A percentile compares a stretch with the other conserved stretches of the same genome.
Conservation (phyloP, 37 sponge, comb jelly and placozoan genomes). For the Geodia barretti region DNA sequence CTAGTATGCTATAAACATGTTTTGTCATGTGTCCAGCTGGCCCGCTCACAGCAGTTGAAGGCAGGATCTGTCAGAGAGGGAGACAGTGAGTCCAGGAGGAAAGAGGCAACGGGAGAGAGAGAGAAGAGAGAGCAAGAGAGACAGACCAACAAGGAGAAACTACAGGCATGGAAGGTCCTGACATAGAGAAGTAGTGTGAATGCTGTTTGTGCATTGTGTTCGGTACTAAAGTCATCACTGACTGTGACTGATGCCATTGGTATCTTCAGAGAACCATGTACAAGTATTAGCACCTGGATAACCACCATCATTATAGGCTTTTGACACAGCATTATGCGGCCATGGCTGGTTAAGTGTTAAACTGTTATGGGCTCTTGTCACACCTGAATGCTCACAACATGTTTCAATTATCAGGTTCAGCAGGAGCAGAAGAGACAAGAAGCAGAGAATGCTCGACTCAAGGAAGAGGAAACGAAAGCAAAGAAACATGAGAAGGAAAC, state of each 20-base stretch:
- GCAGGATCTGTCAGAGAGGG: background rate
- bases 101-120: background rate
- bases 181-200: slow-evolving; percentile 27
- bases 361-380: no score
- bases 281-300: background rate
- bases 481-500: slow-evolving; percentile 31
- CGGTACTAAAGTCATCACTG: no score
- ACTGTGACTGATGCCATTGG: no score
- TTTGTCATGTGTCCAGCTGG: background rate
- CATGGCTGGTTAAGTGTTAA: no score
- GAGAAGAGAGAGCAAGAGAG: background rate
- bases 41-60: background rate
- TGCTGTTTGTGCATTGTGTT: slow-evolving; percentile 2
- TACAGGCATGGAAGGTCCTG: slow-evolving; percentile 30
- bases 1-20: no score
- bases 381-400: background rate
- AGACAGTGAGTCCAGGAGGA: background rate
- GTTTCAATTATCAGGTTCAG: background rate
- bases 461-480: background rate
- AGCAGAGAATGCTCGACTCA: slow-evolving; percentile 15
- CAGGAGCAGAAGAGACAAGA: slow-evolving; percentile 15
- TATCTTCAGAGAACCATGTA: background rate
- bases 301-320: background rate
- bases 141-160: slow-evolving; percentile 9
- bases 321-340: background rate